Percentiles rank a stretch among this genome's conserved stretches.
phyloP scores from a whole-genome alignment of 2,113 vertebrate genomes.

The Lasiurus cinereus region DNA sequence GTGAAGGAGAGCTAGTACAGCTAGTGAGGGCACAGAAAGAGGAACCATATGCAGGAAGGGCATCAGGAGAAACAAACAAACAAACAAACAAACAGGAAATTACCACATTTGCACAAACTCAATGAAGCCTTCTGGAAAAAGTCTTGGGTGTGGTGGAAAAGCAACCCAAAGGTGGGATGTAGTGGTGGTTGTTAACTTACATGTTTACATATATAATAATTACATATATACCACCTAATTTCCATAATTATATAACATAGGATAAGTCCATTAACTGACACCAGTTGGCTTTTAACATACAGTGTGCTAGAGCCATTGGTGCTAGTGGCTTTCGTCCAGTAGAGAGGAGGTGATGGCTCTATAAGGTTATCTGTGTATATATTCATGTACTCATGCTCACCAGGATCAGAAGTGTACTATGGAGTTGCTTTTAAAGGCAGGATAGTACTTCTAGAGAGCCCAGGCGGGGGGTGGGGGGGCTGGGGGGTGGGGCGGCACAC shows the following conservation, averaged over 20 bases:
- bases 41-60: neutral
- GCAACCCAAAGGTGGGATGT: neutral
- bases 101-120: too few relatives aligned
- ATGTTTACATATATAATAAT: neutral
- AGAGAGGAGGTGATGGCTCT: neutral
- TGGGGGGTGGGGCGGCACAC: too few relatives aligned
- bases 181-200: too few relatives aligned
- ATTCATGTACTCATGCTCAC: fast-evolving
- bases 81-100: too few relatives aligned
- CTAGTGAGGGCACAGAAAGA: neutral
- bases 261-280: neutral
- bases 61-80: neutral
- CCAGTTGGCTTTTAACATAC: neutral
- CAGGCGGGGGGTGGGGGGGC: too few relatives aligned
- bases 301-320: neutral
- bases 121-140: neutral
- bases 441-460: neutral
- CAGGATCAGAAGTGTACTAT: neutral
- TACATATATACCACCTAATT: neutral
- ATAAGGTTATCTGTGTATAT: too few relatives aligned
- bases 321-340: neutral
- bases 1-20: neutral
- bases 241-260: fast-evolving
- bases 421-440: neutral
- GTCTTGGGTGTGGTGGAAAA: neutral